A percentile compares a stretch with the other conserved stretches of the same genome.
These are phyloP conservation scores for Sthenelais limicola DNA, from an alignment of 2,888 invertebrate species.

Conservation along the genomic window DNA sequence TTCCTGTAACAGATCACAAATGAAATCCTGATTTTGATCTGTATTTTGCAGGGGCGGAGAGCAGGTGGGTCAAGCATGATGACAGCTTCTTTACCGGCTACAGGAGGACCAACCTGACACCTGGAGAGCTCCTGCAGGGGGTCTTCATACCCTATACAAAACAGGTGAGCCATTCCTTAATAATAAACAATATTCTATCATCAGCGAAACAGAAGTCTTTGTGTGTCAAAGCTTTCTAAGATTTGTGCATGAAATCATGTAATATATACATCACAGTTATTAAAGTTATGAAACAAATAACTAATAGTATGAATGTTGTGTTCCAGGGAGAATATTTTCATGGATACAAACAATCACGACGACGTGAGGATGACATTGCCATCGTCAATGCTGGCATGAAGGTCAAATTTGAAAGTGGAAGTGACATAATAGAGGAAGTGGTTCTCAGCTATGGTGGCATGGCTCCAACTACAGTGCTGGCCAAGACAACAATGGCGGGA, in stretches of 20 bases:
- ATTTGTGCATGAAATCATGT: too few relatives aligned
- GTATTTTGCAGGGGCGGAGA: constrained; percentile 53
- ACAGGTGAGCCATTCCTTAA: constrained; percentile 53
- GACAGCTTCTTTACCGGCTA: constrained; percentile 87
- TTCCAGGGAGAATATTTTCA: constrained; percentile 84
- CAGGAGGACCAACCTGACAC: constrained; percentile 81
- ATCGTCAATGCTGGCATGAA: constrained; percentile 89
- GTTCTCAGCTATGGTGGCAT: constrained; percentile 91
- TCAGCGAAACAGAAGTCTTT: too few relatives aligned
- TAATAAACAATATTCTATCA: too few relatives aligned
- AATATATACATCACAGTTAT: background rate
- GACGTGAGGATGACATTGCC: constrained; percentile 95
- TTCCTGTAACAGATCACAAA: too few relatives aligned
- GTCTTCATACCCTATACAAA: constrained; percentile 82
- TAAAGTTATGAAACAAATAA: background rate
- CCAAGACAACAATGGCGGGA: constrained; percentile 78
- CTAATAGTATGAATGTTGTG: background rate
- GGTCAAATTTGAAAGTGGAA: constrained; percentile 76
- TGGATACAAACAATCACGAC: constrained; percentile 89
- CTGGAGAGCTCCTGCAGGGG: constrained; percentile 87
- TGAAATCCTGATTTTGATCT: too few relatives aligned
- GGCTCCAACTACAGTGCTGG: constrained; percentile 87
- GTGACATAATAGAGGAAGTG: constrained; percentile 76
- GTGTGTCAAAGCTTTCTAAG: too few relatives aligned
- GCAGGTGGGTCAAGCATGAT: constrained; percentile 78